phyloP scores from a whole-genome alignment of 1,140 invertebrate genomes.

The Geopemphigus sp. region DNA sequence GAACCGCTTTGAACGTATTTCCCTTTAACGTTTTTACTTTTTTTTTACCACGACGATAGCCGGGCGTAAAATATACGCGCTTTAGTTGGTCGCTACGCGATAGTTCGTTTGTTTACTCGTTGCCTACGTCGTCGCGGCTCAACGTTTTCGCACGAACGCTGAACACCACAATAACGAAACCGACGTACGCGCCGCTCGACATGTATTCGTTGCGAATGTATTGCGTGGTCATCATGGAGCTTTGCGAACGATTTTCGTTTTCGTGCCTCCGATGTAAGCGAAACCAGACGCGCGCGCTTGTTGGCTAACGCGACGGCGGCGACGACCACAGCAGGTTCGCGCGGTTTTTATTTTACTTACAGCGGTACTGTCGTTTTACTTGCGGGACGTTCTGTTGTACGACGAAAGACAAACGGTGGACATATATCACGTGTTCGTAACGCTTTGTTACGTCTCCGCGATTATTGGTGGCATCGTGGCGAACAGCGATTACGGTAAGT shows the following conservation, averaged over 20 bases:
- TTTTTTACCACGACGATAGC: too few relatives aligned
- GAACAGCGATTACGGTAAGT: slow-evolving; percentile 82
- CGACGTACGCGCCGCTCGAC: too few relatives aligned
- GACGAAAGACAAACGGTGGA: slow-evolving; percentile 67
- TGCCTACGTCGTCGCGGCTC: too few relatives aligned
- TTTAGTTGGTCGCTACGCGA: too few relatives aligned
- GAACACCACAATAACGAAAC: too few relatives aligned
- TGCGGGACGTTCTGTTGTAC: slow-evolving; percentile 67
- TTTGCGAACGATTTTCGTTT: slow-evolving; percentile 92
- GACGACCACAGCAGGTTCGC: too few relatives aligned
- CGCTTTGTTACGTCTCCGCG: slow-evolving; percentile 80
- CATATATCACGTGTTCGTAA: slow-evolving; percentile 77
- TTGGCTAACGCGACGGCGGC: too few relatives aligned
- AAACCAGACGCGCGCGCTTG: too few relatives aligned
- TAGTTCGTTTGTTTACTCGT: too few relatives aligned
- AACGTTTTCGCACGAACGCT: not conserved
- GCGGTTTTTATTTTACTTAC: slow-evolving; percentile 57
- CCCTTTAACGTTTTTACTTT: too few relatives aligned
- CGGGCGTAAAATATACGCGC: too few relatives aligned
- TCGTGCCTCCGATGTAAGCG: slow-evolving; percentile 92
- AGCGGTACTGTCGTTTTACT: slow-evolving; percentile 80
- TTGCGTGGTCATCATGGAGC: slow-evolving; percentile 92
- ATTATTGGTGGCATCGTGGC: slow-evolving; percentile 81
- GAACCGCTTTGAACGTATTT: too few relatives aligned
- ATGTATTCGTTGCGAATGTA: slow-evolving; percentile 80